Conservation (phyloP, 2,113 vertebrate genomes). For the Opisthocomus hoazin region DNA sequence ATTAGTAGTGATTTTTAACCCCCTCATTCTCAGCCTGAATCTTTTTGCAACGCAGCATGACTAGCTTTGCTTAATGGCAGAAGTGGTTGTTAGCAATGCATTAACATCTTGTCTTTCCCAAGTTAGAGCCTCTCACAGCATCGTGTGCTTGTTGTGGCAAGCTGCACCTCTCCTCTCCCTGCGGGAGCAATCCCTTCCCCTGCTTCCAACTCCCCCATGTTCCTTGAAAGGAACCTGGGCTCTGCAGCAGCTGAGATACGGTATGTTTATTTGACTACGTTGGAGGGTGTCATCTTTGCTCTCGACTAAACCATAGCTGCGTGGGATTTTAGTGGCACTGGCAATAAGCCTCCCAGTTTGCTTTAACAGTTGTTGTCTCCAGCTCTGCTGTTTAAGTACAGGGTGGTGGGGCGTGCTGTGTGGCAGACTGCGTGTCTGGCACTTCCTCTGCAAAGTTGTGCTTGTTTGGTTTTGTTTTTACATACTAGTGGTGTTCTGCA, state of each 20-base stretch:
- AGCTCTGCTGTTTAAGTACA: background rate
- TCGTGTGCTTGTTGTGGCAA: background rate
- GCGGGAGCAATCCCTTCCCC: background rate
- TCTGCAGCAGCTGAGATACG: background rate
- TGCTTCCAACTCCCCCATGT: background rate
- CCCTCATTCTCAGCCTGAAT: background rate
- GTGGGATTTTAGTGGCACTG: constrained; percentile 6
- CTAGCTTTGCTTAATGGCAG: background rate
- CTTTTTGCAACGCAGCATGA: background rate
- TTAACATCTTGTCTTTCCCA: background rate
- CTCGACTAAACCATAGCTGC: background rate
- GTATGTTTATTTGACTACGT: background rate
- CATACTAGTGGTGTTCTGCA: background rate
- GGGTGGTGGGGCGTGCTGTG: background rate
- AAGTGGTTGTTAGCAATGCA: background rate
- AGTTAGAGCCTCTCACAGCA: background rate
- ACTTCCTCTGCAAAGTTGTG: constrained; percentile 31
- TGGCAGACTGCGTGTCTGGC: constrained; percentile 36
- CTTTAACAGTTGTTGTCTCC: constrained; percentile 17
- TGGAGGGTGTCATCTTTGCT: background rate
- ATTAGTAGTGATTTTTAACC: background rate
- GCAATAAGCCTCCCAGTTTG: constrained; percentile 1
- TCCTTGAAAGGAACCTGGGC: background rate
- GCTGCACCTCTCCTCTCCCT: background rate
- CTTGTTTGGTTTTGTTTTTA: constrained; percentile 20